phyloP scores from a whole-genome alignment of 2,113 vertebrate genomes.

The Antennarius striatus region DNA sequence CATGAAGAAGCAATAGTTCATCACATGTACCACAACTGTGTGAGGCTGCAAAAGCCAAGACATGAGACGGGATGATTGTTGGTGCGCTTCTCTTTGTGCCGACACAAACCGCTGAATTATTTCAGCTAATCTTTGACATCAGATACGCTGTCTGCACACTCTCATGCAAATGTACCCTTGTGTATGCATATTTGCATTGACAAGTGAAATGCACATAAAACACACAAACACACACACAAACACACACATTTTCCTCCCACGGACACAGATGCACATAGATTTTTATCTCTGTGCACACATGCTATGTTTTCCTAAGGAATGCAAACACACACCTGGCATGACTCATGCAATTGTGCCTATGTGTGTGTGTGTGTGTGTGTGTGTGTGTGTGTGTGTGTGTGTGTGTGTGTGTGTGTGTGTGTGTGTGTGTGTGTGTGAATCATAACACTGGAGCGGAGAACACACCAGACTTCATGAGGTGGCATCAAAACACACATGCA shows the following conservation, averaged over 20 bases:
- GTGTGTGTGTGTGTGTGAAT: background rate
- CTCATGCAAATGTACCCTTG: background rate
- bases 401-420: background rate
- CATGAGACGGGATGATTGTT: constrained; percentile 31
- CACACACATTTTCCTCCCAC: background rate
- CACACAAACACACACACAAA: background rate
- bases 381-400: background rate
- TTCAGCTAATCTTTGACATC: constrained; percentile 52
- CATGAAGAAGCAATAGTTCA: constrained; percentile 23
- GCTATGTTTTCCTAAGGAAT: background rate
- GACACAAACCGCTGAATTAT: constrained; percentile 44
- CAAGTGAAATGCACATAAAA: background rate
- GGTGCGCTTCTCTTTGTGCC: constrained; percentile 52
- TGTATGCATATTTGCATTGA: background rate
- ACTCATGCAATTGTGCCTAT: background rate
- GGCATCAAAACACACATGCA: constrained; percentile 8
- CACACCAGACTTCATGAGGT: background rate
- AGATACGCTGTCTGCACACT: constrained; percentile 24
- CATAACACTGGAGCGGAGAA: constrained; percentile 17
- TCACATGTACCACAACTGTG: too few relatives aligned
- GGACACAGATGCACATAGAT: background rate
- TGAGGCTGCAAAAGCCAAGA: constrained; percentile 26
- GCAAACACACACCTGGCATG: constrained; percentile 7
- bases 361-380: background rate
- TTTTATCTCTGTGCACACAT: background rate